Base-by-base conservation (phyloP, 2,888 invertebrate genomes). In the Trichacis sp. region DNA sequence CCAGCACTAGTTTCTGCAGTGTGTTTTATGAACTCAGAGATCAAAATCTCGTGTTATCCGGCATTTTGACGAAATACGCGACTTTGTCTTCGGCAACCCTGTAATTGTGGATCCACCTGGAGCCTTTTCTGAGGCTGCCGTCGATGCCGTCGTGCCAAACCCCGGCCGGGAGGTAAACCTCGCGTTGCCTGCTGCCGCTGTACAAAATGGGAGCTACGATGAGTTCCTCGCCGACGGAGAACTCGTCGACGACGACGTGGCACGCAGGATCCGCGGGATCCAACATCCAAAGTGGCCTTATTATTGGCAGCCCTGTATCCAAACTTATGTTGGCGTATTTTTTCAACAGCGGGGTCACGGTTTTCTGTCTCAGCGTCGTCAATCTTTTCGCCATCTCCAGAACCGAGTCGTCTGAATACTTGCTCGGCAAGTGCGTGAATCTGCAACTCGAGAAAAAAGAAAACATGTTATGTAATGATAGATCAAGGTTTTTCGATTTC, bases 71-170 rank as follows among this genome's bases (percentile, higher is more conserved):
- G 82, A 95, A 95, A 84, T 92, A 93, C 0, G 95, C 94, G 9
- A 95, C 89, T 80, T 92, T 90, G 72, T 93, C 89, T 53, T 90
- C 88, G 8, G 92, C 91, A 8, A 95, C 94, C 73, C 89, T 88
- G 82, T 96, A 95, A 76, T 92, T 92, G 79, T 95, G 95, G 79
- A 96, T 92, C 96, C 95, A 96, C 64, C 95, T 89, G 70, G 91
- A 94, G 0, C 96, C 96, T 77, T 95, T 95, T 30, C 94, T 88
- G 40, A 93, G 87, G 18, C 93, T 94, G 0, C 92, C 92, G 80
- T 95, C 94, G 72, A 95, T 93, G 11, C 95, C 95, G 78, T 97
- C 96, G 77, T 92, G 92, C 97, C 97, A 97, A 0, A 95, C 92
- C 0, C 97, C 98, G 19, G 92, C 92, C 0, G 96, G 96, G 20